Evolutionary conservation across 2,888 invertebrate genomes (phyloP).

Genomic region (Stenoptilia bipunctidactyla): DNA sequence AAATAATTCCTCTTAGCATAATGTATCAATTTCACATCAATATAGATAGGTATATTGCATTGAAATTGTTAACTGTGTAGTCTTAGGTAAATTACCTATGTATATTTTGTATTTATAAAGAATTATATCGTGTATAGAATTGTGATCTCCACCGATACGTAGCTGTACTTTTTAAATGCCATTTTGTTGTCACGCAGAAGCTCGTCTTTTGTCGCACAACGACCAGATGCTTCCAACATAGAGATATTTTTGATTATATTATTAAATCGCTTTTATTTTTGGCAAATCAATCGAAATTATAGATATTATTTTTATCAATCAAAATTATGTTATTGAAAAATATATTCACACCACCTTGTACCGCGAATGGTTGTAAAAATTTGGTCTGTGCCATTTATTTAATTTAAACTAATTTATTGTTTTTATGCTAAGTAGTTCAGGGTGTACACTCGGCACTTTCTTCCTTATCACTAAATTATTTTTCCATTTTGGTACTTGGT

Average conservation of each 20-base stretch:
- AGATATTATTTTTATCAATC: slow-evolving; percentile 36
- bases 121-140: slow-evolving; percentile 49
- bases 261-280: slow-evolving; percentile 46
- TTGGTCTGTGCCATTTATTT: slow-evolving; percentile 69
- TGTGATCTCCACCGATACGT: slow-evolving; percentile 72
- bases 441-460: slow-evolving; percentile 38
- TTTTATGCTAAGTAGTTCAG: slow-evolving; percentile 30
- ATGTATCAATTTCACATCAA: slow-evolving; percentile 62
- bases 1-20: slow-evolving; percentile 42
- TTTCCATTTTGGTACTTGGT: slow-evolving; percentile 59
- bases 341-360: slow-evolving; percentile 52
- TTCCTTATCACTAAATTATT: slow-evolving; percentile 44
- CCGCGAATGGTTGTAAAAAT: slow-evolving; percentile 44
- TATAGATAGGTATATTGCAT: slow-evolving; percentile 62
- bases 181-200: slow-evolving; percentile 59
- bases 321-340: slow-evolving; percentile 34
- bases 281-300: slow-evolving; percentile 42
- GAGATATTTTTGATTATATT: slow-evolving; percentile 41
- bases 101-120: slow-evolving; percentile 68
- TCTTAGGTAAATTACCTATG: slow-evolving; percentile 59
- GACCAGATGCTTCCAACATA: slow-evolving; percentile 62
- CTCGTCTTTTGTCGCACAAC: slow-evolving; percentile 42
- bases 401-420: slow-evolving; percentile 60
- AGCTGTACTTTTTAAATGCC: slow-evolving; percentile 64
- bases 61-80: slow-evolving; percentile 57